Base-by-base conservation (phyloP, 2,113 vertebrate species). In the Orthonyx spaldingii region DNA sequence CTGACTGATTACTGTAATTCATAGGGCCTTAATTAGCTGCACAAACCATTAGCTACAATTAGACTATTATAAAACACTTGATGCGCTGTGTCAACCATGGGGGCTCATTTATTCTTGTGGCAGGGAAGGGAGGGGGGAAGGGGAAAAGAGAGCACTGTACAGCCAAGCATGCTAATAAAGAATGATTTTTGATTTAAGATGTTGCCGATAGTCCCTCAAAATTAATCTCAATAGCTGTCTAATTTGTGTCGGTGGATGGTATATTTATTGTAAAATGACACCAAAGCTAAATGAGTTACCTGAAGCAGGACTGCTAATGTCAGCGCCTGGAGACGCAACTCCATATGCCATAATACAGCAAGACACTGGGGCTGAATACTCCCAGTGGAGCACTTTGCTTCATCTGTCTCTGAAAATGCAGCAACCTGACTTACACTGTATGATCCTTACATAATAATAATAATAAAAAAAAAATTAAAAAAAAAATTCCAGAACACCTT, bases 41-140 rank as follows among this genome's bases (percentile, higher is more conserved):
- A 99, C 99, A 99, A 99, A 99, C 99, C 99, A 99, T 99, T 99
- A 99, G 99, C 99, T 99, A 99, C 99, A 99, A 99, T 99, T 99
- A 99, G 99, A 99, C 98, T 99, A 99, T 99, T 99, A 99, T 99
- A 98, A 98, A 99, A 99, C 98, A 98, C 99, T 99, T 98, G 98
- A 98, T 98, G 98, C 94, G 61, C 98, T 98, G 97, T 98, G 98
- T 98, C 98, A 98, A 98, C 98, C 98, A 97, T 96, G 96, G 98
- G 98, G 97, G 97, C 97, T 98, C 98, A 98, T 98, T 98, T 98
- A 98, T 98, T 98, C 98, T 97, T 97, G 97, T 98, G 98, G 98
- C 96, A 98, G 97, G 70, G 88, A 97, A 96, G 87, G 90, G 95
- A 89, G 88, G 96, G 93, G 92, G 93, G 84, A 93, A 95, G 84